Evolutionary conservation across 1,140 invertebrate genomes (phyloP), one percentile per base, ranked within the genome.

Genomic region (Drosophila eugracilis): DNA sequence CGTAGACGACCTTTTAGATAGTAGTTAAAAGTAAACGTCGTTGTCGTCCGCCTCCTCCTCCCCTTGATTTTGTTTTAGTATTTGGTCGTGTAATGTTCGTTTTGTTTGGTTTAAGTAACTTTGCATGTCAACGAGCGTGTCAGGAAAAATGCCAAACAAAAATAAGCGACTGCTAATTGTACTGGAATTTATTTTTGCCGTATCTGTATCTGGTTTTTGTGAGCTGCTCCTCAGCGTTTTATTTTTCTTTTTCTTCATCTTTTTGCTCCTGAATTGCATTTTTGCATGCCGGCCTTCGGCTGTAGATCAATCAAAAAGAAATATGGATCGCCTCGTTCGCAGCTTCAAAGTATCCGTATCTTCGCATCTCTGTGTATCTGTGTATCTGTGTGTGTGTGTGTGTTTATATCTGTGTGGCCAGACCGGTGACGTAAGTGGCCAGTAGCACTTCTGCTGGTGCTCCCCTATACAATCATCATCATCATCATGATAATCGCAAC

Each of bases 261-360:
- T n/a, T 19, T 41, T 52, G 59, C 73, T 80, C 59, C 72, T 75
- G 77, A 71, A 86, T 88, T 86, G 81, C 81, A 86, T 79, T 88
- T 86, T 86, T 88, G 81, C 83, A 86, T 86, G 81, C 78, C 62
- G 85, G 76, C 81, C 81, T 86, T 86, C 81, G 77, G 60, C 83
- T 81, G 81, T 88, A 85, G 80, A 86, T 85, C 80, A 85, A 85
- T 85, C 80, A 85, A 85, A 85, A 76, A 78, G 48, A 57, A 32
- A 69, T 69, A 69, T 69, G 65, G 65, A 69, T 69, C 62, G 65
- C 65, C 62, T 67, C 60, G 62, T 67, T 67, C 36, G 63, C 37
- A 42, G 63, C 63, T 53, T 67, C 63, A 67, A 67, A 67, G 60
- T 65, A 55, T 45, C 59, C 24, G 63, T 63, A 67, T 42, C 49